phyloP scores from a whole-genome alignment of 2,888 invertebrate genomes.

The Amiota mariae region DNA sequence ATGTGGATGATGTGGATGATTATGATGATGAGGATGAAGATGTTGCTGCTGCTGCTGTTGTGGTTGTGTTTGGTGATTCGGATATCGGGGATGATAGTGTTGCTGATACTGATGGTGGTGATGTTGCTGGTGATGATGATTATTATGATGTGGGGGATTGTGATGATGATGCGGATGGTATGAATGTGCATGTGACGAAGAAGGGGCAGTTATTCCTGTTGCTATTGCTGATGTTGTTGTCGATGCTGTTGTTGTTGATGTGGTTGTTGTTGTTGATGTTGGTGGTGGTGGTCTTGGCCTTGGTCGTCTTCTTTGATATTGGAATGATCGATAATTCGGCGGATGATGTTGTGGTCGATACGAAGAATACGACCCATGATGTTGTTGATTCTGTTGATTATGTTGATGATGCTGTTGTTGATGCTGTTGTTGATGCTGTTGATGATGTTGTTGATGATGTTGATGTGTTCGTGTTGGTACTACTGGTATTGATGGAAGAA shows the following conservation, averaged over 20 bases:
- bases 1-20: too few relatives aligned
- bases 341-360: too few relatives aligned
- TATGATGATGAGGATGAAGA: too few relatives aligned
- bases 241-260: background rate
- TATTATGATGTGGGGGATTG: background rate
- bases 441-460: background rate
- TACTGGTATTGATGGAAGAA: too few relatives aligned
- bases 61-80: background rate
- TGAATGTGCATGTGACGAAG: background rate
- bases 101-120: background rate
- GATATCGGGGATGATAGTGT: background rate
- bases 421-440: background rate
- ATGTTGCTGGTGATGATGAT: background rate
- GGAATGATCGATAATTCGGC: too few relatives aligned
- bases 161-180: background rate
- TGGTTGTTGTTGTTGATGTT: background rate
- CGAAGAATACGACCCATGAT: too few relatives aligned
- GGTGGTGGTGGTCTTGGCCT: background rate
- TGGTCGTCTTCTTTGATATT: too few relatives aligned
- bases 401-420: too few relatives aligned
- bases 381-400: background rate
- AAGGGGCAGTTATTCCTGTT: background rate
- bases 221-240: background rate
- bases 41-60: background rate
- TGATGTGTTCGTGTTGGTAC: too few relatives aligned